Evolutionary conservation across 1,140 invertebrate species (phyloP), one percentile per base, ranked within the genome.

Genomic region (Sinonovacula constricta): DNA sequence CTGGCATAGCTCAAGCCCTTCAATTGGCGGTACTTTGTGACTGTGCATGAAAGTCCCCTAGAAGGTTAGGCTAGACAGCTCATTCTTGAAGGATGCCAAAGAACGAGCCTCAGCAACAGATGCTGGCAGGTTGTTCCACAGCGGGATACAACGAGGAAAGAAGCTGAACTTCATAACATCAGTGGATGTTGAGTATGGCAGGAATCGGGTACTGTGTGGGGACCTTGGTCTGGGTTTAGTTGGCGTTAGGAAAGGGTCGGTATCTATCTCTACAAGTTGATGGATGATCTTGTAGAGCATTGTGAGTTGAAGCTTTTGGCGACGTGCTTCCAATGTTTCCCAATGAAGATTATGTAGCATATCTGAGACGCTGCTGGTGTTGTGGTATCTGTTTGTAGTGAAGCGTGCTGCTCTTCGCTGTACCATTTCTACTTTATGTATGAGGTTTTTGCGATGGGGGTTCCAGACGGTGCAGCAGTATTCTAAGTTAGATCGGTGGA

Each of bases 281-380:
- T 49, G 34, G 22, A 63, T n/a, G 28, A 74, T 74, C 59, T 74
- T 74, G 1, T 49, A 60, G n/a, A 62, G 18, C 33, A 62, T 62
- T n/a, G 70, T 74, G 14, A 74, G 57, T 63, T 60, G 30, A 3
- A 59, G 33, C 51, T 51, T 30, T n/a, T 31, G 18, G 14, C 56
- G 57, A 2, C 70, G 56, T 7, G 33, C 24, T 63, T 72, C 24
- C 1, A 72, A 24, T 4, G 56, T 10, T 28, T 34, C 30, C 54
- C 56, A 72, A 5, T 49, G 22, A 3, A 62, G 36, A 22, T 45
- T n/a, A 15, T 72, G 18, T 5, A 63, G 5, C 70, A 62, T 72
- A 59, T 2, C 33, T 12, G 56, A 51, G 5, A 62, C 70, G 26
- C 70, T 60, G 54, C 36, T 60, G 56, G 56, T 62, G 36, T 74